Conservation (phyloP, 2,113 vertebrate species). For the Syngnathus floridae region DNA sequence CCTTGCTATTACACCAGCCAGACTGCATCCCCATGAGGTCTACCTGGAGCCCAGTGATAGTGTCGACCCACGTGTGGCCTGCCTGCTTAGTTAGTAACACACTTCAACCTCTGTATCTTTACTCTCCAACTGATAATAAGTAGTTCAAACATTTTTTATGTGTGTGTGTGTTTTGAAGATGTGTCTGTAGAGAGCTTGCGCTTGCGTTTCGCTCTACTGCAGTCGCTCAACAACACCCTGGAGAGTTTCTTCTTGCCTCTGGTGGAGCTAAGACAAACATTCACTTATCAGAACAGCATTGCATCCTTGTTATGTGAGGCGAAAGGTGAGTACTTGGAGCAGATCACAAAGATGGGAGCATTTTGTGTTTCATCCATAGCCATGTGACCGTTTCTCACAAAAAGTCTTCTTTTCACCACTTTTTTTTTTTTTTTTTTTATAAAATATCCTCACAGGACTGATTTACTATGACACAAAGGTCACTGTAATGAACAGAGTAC, state of each 20-base stretch:
- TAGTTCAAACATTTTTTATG: neutral
- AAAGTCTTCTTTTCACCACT: neutral
- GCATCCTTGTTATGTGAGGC: constrained; percentile 83
- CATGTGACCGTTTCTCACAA: too few relatives aligned
- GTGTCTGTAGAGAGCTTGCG: constrained; percentile 88
- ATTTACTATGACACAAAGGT: constrained; percentile 97
- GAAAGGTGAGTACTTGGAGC: constrained; percentile 75
- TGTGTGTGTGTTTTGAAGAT: constrained; percentile 56
- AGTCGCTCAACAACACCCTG: constrained; percentile 90
- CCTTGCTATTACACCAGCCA: constrained; percentile 88
- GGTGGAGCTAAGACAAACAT: constrained; percentile 88
- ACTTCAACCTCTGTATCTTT: neutral
- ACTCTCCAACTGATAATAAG: neutral
- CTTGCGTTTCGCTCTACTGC: constrained; percentile 89
- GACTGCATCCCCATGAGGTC: constrained; percentile 93
- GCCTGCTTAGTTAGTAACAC: constrained; percentile 77
- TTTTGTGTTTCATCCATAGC: neutral
- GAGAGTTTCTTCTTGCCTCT: constrained; percentile 94
- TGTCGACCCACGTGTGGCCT: constrained; percentile 83
- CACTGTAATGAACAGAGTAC: constrained; percentile 89
- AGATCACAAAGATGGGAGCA: neutral
- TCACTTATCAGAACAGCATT: constrained; percentile 82
- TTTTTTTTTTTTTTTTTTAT: constrained; percentile 9
- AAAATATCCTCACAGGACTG: constrained; percentile 69
- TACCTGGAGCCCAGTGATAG: constrained; percentile 85